Evolutionary conservation across 2,888 invertebrate genomes (phyloP), one percentile per base, ranked within the genome.

Genomic region (Heliconius aoede): DNA sequence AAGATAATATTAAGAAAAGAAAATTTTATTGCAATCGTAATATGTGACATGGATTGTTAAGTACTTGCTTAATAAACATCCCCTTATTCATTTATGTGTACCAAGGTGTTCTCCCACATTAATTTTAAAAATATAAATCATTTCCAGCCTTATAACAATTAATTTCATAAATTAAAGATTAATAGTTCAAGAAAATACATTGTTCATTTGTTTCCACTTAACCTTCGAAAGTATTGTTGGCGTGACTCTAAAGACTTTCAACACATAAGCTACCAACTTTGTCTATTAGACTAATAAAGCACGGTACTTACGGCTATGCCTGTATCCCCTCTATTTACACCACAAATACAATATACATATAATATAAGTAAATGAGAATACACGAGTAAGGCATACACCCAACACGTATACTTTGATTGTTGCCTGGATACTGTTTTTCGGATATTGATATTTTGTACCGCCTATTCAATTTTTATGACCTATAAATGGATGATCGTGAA

Each of bases 341-440:
- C 72, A 74, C 73, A 77, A 68, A 68, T 74, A 69, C n/a, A 65
- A 36, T 74, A 79, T 78, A 76, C 65, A 76, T 78, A 78, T 67
- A 78, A 76, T 78, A 78, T 67, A 78, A 32, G 71, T 76, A 73
- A 76, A 78, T 75, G 55, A 62, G 18, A 32, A 24, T 51, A 65
- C 51, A 72, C 74, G 69, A 72, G 60, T 71, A 72, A 67, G 51
- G 30, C 55, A 26, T 65, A 68, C 67, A 62, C 26, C 46, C 36
- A 46, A 74, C 67, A 72, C 60, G 69, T 72, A 61, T 60, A 74
- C 62, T 24, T 78, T 76, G 76, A 64, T 72, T 40, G 79, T 79
- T 79, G 79, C 79, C 72, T 69, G 36, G 79, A 64, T 60, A 79
- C 79, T n/a, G 71, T n/a, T 72, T 78, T 62, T 79, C 72, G 61